Base-by-base conservation (phyloP, 1,140 invertebrate species). In the Druon quercuslanigerum region DNA sequence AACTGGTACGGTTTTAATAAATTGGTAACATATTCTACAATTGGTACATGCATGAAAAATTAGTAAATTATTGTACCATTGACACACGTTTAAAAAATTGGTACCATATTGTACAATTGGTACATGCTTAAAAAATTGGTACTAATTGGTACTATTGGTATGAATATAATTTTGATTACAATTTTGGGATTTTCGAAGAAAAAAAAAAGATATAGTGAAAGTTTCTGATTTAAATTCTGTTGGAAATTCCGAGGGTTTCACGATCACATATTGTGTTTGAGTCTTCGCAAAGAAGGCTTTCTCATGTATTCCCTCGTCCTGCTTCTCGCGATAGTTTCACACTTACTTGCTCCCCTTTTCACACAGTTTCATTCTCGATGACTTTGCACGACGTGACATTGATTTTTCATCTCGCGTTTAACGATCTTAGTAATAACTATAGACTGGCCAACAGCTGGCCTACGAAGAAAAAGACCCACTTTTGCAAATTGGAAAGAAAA, bases 301-400 rank as follows among this genome's bases (percentile, higher is more conserved):
- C 82, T 79, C 80, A 73, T 20, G 20, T 78, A 50, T 78, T 78
- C 78, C 73, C 60, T 66, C 78, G 80, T 76, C 80, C 82, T 75
- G 80, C 75, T 83, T 83, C 82, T 80, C 82, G 77, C 51, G 73
- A 79, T 66, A 76, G 76, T 81, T 79, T 80, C 78, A 74, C 79
- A 74, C 76, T 75, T 78, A 72, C 73, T 72, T 70, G 78, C 79
- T 79, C 80, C 51, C 79, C 70, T 80, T 77, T 79, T 72, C 13
- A 50, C 17, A 52, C 74, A 51, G 72, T 74, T 82, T 73, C 60
- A 57, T 74, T 71, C 25, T 71, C 54, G 78, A 73, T 73, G 75
- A 74, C 51, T 75, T 6, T 19, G 50, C 52, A 25, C 70, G 12
- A 20, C 71, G 51, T 57, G 25, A 16, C 57, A 66, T 40, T 66